phyloP scores from a whole-genome alignment of 2,797 vertebrate species.

The Eutrigla gurnardus region DNA sequence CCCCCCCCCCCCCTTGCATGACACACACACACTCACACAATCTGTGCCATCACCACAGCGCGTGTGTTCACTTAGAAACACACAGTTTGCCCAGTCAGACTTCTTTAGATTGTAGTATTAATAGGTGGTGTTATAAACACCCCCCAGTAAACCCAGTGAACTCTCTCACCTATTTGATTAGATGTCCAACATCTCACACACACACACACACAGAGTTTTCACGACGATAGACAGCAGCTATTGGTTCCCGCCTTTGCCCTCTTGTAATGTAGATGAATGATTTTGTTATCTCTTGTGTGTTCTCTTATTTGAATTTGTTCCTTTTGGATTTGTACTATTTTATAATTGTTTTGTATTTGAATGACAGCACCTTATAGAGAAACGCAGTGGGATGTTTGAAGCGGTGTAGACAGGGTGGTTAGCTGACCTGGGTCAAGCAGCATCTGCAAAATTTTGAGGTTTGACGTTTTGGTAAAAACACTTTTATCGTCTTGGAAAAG shows the following conservation, averaged over 20 bases:
- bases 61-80: slow-evolving; percentile 35
- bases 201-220: slow-evolving; percentile 22
- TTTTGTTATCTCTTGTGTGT: slow-evolving; percentile 75
- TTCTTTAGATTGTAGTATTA: slow-evolving; percentile 54
- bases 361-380: slow-evolving; percentile 84
- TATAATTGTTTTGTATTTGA: slow-evolving; percentile 83
- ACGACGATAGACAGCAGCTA: slow-evolving; percentile 62
- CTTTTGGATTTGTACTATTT: slow-evolving; percentile 82
- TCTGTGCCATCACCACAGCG: slow-evolving; percentile 62
- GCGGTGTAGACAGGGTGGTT: slow-evolving; percentile 57
- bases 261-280: slow-evolving; percentile 72
- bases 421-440: slow-evolving; percentile 50
- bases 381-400: slow-evolving; percentile 54
- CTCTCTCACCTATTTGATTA: slow-evolving; percentile 55
- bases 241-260: slow-evolving; percentile 61
- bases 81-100: slow-evolving; percentile 48
- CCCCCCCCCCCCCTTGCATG: not conserved
- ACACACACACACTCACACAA: slow-evolving; percentile 24
- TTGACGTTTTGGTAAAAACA: slow-evolving; percentile 1
- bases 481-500: not conserved
- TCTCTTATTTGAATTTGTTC: slow-evolving; percentile 79
- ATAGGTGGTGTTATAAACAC: slow-evolving; percentile 55
- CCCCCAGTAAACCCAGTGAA: slow-evolving; percentile 49
- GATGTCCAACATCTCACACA: slow-evolving; percentile 38
- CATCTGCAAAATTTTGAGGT: slow-evolving; percentile 19